Conservation (phyloP, 2,797 vertebrate species). For the Echeneis naucrates region DNA sequence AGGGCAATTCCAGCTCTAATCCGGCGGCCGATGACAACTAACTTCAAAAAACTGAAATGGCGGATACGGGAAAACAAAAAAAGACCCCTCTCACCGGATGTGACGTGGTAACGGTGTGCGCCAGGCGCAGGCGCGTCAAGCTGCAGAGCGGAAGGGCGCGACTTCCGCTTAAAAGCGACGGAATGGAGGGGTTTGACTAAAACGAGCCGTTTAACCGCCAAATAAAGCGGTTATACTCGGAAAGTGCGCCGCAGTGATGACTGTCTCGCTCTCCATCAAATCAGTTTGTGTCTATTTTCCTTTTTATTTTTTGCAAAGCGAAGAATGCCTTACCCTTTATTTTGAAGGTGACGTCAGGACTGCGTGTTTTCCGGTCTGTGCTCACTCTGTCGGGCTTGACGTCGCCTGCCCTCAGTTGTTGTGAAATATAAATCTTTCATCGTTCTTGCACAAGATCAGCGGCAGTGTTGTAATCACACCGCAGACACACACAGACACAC, state of each 20-base stretch:
- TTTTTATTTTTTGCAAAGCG: background rate
- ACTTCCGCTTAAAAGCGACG: background rate
- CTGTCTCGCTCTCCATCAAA: background rate
- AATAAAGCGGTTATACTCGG: accelerated
- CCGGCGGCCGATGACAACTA: slow-evolving; percentile 81
- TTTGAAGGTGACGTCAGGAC: background rate
- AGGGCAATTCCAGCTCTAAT: slow-evolving; percentile 59
- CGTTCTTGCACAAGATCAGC: background rate
- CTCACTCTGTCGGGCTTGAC: background rate
- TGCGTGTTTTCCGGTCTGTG: background rate
- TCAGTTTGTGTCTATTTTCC: accelerated
- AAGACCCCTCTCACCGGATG: slow-evolving; percentile 82
- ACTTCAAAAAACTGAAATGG: slow-evolving; percentile 90
- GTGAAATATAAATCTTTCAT: slow-evolving; percentile 13
- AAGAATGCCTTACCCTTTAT: background rate
- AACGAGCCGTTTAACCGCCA: background rate
- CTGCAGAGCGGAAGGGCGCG: accelerated
- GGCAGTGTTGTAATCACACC: background rate
- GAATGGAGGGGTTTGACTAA: background rate
- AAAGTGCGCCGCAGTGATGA: accelerated
- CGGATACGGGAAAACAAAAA: slow-evolving; percentile 86
- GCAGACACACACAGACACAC: background rate
- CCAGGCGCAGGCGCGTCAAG: slow-evolving; percentile 20
- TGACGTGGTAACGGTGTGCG: slow-evolving; percentile 58
- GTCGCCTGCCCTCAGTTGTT: slow-evolving; percentile 4